Conservation (phyloP, 2,888 invertebrate species). For the Dicranocentrus wangi region DNA sequence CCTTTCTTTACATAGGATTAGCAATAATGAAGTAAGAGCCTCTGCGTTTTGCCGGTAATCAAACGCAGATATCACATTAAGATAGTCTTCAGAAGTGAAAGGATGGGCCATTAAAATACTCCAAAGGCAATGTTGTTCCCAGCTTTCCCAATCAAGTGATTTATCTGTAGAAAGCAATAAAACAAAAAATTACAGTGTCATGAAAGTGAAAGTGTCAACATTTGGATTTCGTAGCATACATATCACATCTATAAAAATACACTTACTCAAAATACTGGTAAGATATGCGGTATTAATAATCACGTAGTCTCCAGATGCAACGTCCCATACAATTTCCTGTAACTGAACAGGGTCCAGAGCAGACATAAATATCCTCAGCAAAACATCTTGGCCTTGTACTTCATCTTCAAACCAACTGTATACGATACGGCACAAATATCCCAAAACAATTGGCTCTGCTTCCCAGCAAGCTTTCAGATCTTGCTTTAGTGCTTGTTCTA, state of each 20-base stretch:
- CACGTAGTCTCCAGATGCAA: constrained; percentile 86
- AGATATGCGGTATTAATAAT: constrained; percentile 76
- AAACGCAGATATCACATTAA: constrained; percentile 86
- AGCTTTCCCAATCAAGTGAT: constrained; percentile 95
- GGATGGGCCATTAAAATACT: constrained; percentile 95
- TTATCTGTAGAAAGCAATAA: constrained; percentile 68
- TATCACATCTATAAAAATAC: constrained; percentile 3
- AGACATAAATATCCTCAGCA: constrained; percentile 91
- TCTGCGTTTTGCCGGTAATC: constrained; percentile 91
- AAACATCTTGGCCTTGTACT: constrained; percentile 84
- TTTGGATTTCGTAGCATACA: neutral
- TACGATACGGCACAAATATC: constrained; percentile 67
- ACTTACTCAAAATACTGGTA: constrained; percentile 67
- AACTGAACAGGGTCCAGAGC: constrained; percentile 92
- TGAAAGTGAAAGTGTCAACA: neutral
- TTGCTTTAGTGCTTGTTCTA: constrained; percentile 69
- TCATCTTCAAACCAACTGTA: constrained; percentile 70
- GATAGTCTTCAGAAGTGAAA: constrained; percentile 91
- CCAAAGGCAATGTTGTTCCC: constrained; percentile 98
- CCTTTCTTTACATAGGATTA: constrained; percentile 93
- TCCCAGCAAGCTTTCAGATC: constrained; percentile 72
- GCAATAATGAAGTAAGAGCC: constrained; percentile 90
- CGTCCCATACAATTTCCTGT: constrained; percentile 91
- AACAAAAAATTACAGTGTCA: too few relatives aligned
- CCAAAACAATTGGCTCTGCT: constrained; percentile 68